Conservation (phyloP, 2,888 invertebrate genomes). For the Crocallis elinguaria region DNA sequence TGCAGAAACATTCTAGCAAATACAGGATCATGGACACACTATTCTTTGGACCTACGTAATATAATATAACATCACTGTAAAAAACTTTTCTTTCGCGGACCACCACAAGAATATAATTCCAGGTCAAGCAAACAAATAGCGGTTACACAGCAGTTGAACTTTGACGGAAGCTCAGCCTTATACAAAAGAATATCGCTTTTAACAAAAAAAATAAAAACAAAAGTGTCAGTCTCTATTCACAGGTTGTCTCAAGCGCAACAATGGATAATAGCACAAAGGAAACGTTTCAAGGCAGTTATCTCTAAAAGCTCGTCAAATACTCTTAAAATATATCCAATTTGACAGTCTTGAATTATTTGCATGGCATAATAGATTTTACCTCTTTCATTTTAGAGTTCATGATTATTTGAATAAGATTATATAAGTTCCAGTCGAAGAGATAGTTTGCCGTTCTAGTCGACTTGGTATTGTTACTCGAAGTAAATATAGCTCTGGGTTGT, state of each 20-base stretch:
- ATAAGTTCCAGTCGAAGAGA: constrained; percentile 26
- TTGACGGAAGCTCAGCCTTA: constrained; percentile 35
- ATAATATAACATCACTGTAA: not conserved
- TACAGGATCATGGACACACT: too few relatives aligned
- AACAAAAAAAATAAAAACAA: constrained; percentile 55
- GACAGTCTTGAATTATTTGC: constrained; percentile 37
- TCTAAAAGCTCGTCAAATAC: constrained; percentile 77
- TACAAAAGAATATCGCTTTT: constrained; percentile 54
- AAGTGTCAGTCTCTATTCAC: constrained; percentile 57
- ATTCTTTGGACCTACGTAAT: not conserved
- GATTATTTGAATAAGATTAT: constrained; percentile 19
- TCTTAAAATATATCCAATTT: constrained; percentile 65
- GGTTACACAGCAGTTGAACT: constrained; percentile 23
- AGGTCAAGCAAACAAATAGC: constrained; percentile 16
- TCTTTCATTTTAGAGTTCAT: constrained; percentile 34
- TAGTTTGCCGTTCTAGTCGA: constrained; percentile 12
- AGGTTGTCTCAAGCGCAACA: constrained; percentile 59
- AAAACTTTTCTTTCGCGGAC: not conserved
- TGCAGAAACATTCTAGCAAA: too few relatives aligned
- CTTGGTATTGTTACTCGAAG: constrained; percentile 43
- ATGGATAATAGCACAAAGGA: constrained; percentile 76
- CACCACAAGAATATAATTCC: not conserved
- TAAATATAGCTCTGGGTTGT: constrained; percentile 45
- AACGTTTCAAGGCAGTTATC: constrained; percentile 74
- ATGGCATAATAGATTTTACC: constrained; percentile 44